These are phyloP conservation scores for Hypercompe scribonia DNA, from an alignment of 2,888 invertebrate species.

Conservation along the genomic window DNA sequence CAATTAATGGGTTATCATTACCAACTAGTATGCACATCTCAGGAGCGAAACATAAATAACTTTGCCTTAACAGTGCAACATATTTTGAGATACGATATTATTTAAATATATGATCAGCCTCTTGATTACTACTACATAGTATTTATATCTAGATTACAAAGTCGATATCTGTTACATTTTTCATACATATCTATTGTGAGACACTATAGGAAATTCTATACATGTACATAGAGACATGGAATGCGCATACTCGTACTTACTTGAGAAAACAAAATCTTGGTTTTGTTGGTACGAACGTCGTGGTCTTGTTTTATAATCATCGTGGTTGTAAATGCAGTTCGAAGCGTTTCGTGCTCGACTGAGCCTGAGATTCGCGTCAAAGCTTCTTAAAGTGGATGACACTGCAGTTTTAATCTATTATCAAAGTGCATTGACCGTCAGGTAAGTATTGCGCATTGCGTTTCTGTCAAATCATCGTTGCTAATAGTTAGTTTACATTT, in stretches of 20 bases:
- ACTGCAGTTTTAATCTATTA: slow-evolving; percentile 65
- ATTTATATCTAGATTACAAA: too few relatives aligned
- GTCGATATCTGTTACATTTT: slow-evolving; percentile 52
- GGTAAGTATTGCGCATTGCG: slow-evolving; percentile 29
- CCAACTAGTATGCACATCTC: slow-evolving; percentile 61
- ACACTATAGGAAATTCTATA: slow-evolving; percentile 48
- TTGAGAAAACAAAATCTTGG: slow-evolving; percentile 58
- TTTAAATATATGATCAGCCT: slow-evolving; percentile 40
- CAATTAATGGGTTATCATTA: slow-evolving; percentile 53
- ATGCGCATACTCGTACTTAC: slow-evolving; percentile 57
- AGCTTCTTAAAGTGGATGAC: slow-evolving; percentile 68
- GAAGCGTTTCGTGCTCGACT: slow-evolving; percentile 52
- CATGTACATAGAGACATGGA: slow-evolving; percentile 40
- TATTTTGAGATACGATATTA: slow-evolving; percentile 50
- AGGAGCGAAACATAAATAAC: slow-evolving; percentile 47
- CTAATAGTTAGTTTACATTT: slow-evolving; percentile 27
- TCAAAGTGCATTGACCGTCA: slow-evolving; percentile 61
- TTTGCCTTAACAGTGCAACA: slow-evolving; percentile 15
- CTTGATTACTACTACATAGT: too few relatives aligned
- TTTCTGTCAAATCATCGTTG: slow-evolving; percentile 24
- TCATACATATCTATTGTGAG: slow-evolving; percentile 40
- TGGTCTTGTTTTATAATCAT: slow-evolving; percentile 58
- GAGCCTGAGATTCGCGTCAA: slow-evolving; percentile 55
- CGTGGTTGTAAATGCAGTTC: slow-evolving; percentile 54
- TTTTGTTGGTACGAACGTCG: slow-evolving; percentile 57